Base-by-base conservation (phyloP, 2,797 vertebrate species). In the Austrolebias charrua region DNA sequence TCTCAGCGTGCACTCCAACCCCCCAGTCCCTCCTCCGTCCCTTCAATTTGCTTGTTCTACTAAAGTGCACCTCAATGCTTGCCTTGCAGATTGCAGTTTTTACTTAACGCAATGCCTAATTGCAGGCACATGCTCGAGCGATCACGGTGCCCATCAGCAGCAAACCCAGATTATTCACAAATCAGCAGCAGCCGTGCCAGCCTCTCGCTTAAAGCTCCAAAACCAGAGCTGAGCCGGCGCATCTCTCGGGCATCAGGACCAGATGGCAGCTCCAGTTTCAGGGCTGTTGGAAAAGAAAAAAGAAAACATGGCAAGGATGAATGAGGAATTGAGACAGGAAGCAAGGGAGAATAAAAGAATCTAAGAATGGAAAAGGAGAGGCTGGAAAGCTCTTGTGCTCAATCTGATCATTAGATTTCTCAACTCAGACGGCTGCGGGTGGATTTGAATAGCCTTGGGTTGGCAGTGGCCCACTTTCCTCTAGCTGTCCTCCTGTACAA, bases 381-480 rank as follows among this genome's bases (percentile, higher is more conserved):
- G 79, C 70, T 79, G 74, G 73, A 73, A 87, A 85, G 73, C 35
- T 42, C 65, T 84, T 50, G 70, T 61, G 66, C 83, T 89, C 2
- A 35, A 75, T 87, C 70, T 86, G 83, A 90, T 90, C 82, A 81
- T 88, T 89, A 86, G 82, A 90, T 88, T 90, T 88, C 83, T 81
- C 78, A 88, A 88, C 77, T 88, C 81, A 78, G 79, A 71, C 40
- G 78, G 76, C 74, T 85, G 83, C 59, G 69, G 82, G 76, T 80
- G 82, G 86, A 90, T 92, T 91, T 90, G 89, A 89, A 89, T 89
- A 86, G 91, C 89, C 89, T 81, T 42, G 67, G 89, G 89, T 90
- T 91, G 89, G 89, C 86, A 82, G 80, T 89, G 89, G 81, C 88
- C 89, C 88, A 90, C 86, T 89, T 87, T 85, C 76, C 81, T 75